Conservation (phyloP, 2,888 invertebrate species). For the Tachystola acroxantha region DNA sequence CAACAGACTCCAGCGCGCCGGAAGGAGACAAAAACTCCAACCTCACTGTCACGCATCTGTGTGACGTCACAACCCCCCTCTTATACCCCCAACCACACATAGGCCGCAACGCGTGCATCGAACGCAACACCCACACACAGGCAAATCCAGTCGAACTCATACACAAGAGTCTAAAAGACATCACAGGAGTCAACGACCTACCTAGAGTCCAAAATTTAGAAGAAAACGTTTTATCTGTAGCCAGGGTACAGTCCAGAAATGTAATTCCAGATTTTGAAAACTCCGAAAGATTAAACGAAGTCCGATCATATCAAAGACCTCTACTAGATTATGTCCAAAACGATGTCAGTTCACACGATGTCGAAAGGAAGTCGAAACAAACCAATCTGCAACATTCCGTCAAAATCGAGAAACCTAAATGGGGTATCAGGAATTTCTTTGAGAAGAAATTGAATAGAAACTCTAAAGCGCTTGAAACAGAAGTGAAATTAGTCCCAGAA, state of each 20-base stretch:
- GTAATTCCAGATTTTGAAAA: constrained; percentile 37
- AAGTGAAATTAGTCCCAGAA: constrained; percentile 73
- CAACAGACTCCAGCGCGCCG: constrained; percentile 29
- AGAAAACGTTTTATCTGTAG: constrained; percentile 58
- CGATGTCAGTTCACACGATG: constrained; percentile 76
- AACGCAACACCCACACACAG: constrained; percentile 77
- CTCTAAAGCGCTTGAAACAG: constrained; percentile 62
- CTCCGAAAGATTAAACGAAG: constrained; percentile 46
- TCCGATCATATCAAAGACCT: constrained; percentile 59
- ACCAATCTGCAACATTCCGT: constrained; percentile 60
- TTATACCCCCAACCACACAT: constrained; percentile 85
- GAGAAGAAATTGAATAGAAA: constrained; percentile 48
- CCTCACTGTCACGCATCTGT: constrained; percentile 33
- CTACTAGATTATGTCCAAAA: constrained; percentile 84
- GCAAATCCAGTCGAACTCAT: constrained; percentile 76
- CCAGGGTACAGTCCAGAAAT: constrained; percentile 33
- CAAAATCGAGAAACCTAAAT: constrained; percentile 54
- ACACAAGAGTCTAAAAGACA: constrained; percentile 82
- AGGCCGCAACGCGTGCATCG: constrained; percentile 92
- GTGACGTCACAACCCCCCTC: constrained; percentile 74
- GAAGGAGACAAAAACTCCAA: constrained; percentile 62
- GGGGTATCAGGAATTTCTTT: constrained; percentile 63
- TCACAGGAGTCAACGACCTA: constrained; percentile 28
- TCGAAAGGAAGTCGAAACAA: constrained; percentile 55
- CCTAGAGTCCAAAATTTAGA: constrained; percentile 30